Evolutionary conservation across 2,888 invertebrate species (phyloP).

Genomic region (Parasteatoda lunata): DNA sequence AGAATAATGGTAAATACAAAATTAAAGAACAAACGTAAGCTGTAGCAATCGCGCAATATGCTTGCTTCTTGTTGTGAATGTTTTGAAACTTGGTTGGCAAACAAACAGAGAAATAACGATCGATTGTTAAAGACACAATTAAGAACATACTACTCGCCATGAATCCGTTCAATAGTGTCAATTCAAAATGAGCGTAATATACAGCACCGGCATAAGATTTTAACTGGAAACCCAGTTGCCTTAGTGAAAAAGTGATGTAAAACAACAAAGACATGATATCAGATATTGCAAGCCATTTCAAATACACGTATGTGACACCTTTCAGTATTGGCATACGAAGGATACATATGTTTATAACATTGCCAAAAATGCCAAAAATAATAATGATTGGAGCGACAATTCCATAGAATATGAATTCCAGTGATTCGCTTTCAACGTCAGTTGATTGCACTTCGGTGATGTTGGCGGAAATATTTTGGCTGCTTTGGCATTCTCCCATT

Average conservation of each 20-base stretch:
- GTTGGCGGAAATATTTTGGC: too few species aligned
- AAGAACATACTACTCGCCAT: slow-evolving; percentile 77
- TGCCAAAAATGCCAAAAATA: slow-evolving; percentile 75
- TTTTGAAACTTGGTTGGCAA: slow-evolving; percentile 74
- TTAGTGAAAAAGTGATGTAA: slow-evolving; percentile 75
- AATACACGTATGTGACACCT: slow-evolving; percentile 76
- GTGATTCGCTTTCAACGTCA: not conserved
- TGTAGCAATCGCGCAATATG: slow-evolving; percentile 73
- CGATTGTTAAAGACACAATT: slow-evolving; percentile 76
- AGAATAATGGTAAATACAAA: slow-evolving; percentile 75
- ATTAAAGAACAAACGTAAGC: slow-evolving; percentile 74
- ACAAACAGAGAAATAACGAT: slow-evolving; percentile 76
- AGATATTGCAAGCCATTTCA: slow-evolving; percentile 75
- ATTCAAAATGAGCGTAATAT: slow-evolving; percentile 76
- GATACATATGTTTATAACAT: slow-evolving; percentile 76
- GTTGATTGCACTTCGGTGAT: too few species aligned
- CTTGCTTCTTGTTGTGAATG: slow-evolving; percentile 73
- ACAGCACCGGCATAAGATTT: slow-evolving; percentile 73
- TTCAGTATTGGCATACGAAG: slow-evolving; percentile 75
- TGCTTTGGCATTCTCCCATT: too few species aligned
- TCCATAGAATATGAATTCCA: slow-evolving; percentile 73
- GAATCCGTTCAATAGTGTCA: slow-evolving; percentile 76
- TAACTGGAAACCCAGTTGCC: slow-evolving; percentile 72
- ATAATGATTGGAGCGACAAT: slow-evolving; percentile 75
- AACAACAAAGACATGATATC: slow-evolving; percentile 76